Evolutionary conservation across 2,888 invertebrate species (phyloP), one percentile per base, ranked within the genome.

Genomic region (Nomada fucata): DNA sequence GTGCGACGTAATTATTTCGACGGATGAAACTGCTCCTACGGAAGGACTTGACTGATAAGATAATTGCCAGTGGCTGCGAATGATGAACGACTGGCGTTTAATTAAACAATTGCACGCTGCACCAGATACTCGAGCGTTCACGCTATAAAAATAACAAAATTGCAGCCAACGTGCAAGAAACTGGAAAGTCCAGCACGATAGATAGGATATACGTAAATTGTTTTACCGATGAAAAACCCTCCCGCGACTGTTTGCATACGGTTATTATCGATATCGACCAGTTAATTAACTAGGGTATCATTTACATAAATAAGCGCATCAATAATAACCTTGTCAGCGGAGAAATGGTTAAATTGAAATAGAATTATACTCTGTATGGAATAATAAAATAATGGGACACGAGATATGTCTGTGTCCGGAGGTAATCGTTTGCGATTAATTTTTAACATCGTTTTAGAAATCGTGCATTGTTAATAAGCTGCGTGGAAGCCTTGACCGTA

Each of bases 401-500:
- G 11, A 50, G 50, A 23, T 26, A 13, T 65, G 13, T 2, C n/a
- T 29, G 9, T 26, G n/a, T 29, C 11, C 15, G n/a, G 9, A 18
- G 11, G 2, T 11, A 13, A 63, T 63, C 1, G 11, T 36, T 18
- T 5, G 15, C 3, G 4, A 53, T 23, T 2, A 42, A 36, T 9
- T 63, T 36, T 57, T 18, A 59, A 47, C 42, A 11, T 29, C 20
- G 70, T 71, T 74, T 80, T 79, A 86, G 82, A 79, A 80, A 82
- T 84, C 86, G 65, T 63, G 55, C 61, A 26, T 20, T 53, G 55
- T 70, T 63, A 3, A 79, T 74, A 61, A 55, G 36, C 47, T 61
- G 57, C 11, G 11, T 13, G 15, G 26, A 71, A 53, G 36, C 82
- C 81, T 83, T 81, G 83, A 74, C 83, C 82, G 76, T 82, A 74